These are phyloP conservation scores for Heliconius melpomene DNA, from an alignment of 1,140 invertebrate genomes.

Conservation along the genomic window DNA sequence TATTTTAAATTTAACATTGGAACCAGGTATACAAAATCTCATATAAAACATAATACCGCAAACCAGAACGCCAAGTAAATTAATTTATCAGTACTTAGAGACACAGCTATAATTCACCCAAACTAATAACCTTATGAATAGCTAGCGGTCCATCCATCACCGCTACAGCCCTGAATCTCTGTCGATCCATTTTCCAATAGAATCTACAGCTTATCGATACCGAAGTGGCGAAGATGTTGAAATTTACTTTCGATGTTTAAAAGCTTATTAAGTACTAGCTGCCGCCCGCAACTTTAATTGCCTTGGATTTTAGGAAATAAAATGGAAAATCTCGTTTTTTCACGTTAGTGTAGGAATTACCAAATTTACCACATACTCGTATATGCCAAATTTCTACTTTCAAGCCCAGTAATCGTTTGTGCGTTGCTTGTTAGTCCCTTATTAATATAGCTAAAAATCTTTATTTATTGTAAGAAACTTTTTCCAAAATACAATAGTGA, in stretches of 20 bases:
- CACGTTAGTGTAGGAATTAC: too few relatives aligned
- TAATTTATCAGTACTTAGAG: slow-evolving; percentile 33
- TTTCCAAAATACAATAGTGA: too few relatives aligned
- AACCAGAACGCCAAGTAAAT: slow-evolving; percentile 15
- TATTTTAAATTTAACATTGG: too few relatives aligned
- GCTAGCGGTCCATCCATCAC: slow-evolving; percentile 37
- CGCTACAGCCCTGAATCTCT: slow-evolving; percentile 35
- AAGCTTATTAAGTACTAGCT: background rate
- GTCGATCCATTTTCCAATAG: slow-evolving; percentile 44
- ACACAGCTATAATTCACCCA: slow-evolving; percentile 33
- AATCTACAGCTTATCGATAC: slow-evolving; percentile 40
- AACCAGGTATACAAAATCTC: background rate
- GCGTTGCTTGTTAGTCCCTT: too few relatives aligned
- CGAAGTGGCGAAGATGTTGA: slow-evolving; percentile 28
- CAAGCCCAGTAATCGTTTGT: too few relatives aligned
- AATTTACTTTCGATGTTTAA: background rate
- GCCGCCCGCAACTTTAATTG: background rate
- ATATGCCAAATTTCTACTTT: too few relatives aligned
- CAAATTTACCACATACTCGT: too few relatives aligned
- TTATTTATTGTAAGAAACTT: too few relatives aligned
- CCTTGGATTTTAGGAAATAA: background rate
- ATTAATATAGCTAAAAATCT: too few relatives aligned
- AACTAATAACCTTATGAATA: slow-evolving; percentile 41
- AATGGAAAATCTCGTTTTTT: too few relatives aligned
- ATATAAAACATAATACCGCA: background rate